A percentile compares a stretch with the other conserved stretches of the same genome.
These are phyloP conservation scores for Sapajus apella DNA, from an alignment of 2,113 vertebrate genomes.

Conservation along the genomic window DNA sequence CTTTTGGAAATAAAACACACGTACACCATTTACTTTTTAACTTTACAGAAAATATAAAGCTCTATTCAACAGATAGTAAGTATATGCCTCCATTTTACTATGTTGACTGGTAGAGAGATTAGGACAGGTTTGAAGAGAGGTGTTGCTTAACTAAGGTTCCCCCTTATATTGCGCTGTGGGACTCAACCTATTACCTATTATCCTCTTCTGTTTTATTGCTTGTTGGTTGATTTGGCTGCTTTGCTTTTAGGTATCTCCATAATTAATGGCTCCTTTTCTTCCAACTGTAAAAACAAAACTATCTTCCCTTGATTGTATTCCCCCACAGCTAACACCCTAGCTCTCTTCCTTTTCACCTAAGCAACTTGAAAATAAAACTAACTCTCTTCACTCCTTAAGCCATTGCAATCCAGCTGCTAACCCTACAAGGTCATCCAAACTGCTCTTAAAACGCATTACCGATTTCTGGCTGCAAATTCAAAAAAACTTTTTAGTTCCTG, in stretches of 20 bases:
- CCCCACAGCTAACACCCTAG: not conserved
- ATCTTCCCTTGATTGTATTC: not conserved
- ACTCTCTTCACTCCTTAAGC: not conserved
- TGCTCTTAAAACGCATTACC: not conserved
- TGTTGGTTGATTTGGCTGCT: not conserved
- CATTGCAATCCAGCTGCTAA: not conserved
- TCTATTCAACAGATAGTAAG: not conserved
- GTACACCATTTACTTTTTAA: not conserved
- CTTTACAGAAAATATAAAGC: slow-evolving; percentile 17
- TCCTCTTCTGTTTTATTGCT: not conserved
- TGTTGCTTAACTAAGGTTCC: not conserved
- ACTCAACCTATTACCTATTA: not conserved
- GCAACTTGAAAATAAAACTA: not conserved
- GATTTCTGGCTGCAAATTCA: not conserved
- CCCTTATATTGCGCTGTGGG: not conserved
- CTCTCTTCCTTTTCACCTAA: not conserved
- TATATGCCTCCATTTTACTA: not conserved
- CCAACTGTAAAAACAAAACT: not conserved
- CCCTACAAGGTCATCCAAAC: not conserved
- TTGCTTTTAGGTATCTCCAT: not conserved
- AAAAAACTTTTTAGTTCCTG: not conserved
- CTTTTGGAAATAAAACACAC: not conserved
- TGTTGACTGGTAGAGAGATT: not conserved
- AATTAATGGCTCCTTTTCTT: not conserved
- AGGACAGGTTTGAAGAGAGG: not conserved